Conservation (phyloP, 2,888 invertebrate species). For the Harpalus rubripes region DNA sequence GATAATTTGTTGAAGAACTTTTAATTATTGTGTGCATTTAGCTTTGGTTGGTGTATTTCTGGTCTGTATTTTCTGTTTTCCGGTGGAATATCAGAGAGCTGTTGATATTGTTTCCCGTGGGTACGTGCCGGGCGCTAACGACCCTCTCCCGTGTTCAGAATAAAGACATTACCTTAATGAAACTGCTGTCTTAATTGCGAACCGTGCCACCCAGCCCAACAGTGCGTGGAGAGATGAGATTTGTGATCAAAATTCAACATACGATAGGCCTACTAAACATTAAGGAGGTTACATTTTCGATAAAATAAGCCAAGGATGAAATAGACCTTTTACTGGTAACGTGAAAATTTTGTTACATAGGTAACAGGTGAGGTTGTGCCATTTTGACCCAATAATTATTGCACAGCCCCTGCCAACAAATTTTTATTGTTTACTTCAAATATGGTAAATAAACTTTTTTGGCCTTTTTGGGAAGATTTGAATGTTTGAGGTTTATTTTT, state of each 20-base stretch:
- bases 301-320: background rate
- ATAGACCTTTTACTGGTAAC: no score
- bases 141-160: slow-evolving; percentile 61
- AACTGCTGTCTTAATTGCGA: slow-evolving; percentile 66
- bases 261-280: background rate
- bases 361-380: no score
- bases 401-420: no score
- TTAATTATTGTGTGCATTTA: slow-evolving; percentile 17
- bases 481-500: no score
- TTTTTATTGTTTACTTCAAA: no score
- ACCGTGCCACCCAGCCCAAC: slow-evolving; percentile 49
- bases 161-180: slow-evolving; percentile 67
- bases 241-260: slow-evolving; percentile 10
- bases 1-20: slow-evolving; percentile 27
- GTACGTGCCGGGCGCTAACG: slow-evolving; percentile 54
- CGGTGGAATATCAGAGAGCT: slow-evolving; percentile 38
- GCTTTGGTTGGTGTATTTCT: slow-evolving; percentile 16
- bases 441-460: no score
- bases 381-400: no score
- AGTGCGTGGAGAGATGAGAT: slow-evolving; percentile 22
- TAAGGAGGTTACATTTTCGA: background rate
- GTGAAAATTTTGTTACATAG: no score
- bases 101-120: slow-evolving; percentile 51
- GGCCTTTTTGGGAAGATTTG: no score
- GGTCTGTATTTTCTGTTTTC: slow-evolving; percentile 1